Evolutionary conservation across 2,113 vertebrate species (phyloP), one percentile per base, ranked within the genome.

Genomic region (Alexandromys fortis): DNA sequence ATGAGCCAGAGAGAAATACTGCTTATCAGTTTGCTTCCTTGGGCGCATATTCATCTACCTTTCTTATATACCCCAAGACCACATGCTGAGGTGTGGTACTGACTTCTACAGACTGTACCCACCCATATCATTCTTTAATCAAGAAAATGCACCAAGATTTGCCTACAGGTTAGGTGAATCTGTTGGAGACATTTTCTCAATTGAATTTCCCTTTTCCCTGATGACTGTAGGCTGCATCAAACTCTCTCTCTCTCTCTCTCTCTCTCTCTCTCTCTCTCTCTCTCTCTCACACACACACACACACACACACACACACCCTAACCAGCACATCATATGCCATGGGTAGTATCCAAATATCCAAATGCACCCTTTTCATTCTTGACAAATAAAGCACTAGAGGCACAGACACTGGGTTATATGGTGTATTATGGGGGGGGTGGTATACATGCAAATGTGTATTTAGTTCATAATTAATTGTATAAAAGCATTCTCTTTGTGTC

Each of bases 361-460:
- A 75, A 49, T 17, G 45, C 13, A 93, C 2, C 21, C 14, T 87
- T 70, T 96, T 65, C 5, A 78, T 7, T 12, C 78, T 93, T 87
- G 78, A 89, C 67, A 77, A 85, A 73, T 61, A 38, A 94, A 90
- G 65, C 49, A 88, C n/a, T 65, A 92, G 68, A 95, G 52, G 14
- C 91, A 33, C 2, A 35, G 1, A 91, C 19, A 86, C 5, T 35
- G 2, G 52, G 9, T 72, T 91, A 13, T 78, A 7, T 92, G 30
- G 28, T 30, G 0, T 30, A 0, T 76, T 17, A 26, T 11, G 28
- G 11, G 26, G 12, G 6, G 45, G 6, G 45, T 10, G 26, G 49
- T 92, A 35, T 47, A 14, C 35, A 38, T 1, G 30, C 21, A 86
- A 12, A 76, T 45, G 24, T 45, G 42, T 78, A 30, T 68, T 4